These are phyloP conservation scores for Spondyliosoma cantharus DNA, from an alignment of 2,797 vertebrate species.

Conservation along the genomic window DNA sequence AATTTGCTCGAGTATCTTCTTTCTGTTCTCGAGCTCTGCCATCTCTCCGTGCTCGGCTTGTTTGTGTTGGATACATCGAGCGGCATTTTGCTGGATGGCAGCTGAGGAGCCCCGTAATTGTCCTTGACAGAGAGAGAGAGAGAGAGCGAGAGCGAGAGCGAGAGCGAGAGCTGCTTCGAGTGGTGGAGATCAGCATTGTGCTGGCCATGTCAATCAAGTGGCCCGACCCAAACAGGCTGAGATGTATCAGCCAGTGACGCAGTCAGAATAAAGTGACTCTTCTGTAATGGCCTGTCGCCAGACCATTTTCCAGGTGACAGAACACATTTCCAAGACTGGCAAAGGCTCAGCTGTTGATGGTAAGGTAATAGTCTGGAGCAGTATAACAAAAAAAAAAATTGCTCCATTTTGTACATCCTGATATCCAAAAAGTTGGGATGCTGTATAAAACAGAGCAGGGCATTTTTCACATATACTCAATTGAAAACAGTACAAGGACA, in stretches of 20 bases:
- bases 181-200: constrained; percentile 64
- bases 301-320: constrained; percentile 75
- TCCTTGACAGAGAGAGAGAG: constrained; percentile 69
- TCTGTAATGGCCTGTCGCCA: constrained; percentile 79
- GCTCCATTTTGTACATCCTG: not conserved
- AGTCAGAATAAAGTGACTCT: constrained; percentile 71
- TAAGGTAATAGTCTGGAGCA: constrained; percentile 53
- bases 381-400: constrained; percentile 32
- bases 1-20: constrained; percentile 27
- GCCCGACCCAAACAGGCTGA: constrained; percentile 40
- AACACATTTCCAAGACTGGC: constrained; percentile 57
- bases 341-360: constrained; percentile 49
- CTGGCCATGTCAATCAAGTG: constrained; percentile 70
- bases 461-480: too few relatives aligned
- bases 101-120: constrained; percentile 71
- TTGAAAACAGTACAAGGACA: too few relatives aligned
- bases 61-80: constrained; percentile 65
- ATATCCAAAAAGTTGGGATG: too few relatives aligned
- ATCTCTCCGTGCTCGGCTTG: constrained; percentile 47
- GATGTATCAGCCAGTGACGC: constrained; percentile 61
- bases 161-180: constrained; percentile 62
- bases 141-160: constrained; percentile 5
- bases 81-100: constrained; percentile 53
- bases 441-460: too few relatives aligned
- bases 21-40: constrained; percentile 30